Percentiles rank a stretch among this genome's conserved stretches.
Conservation (phyloP, 2,888 invertebrate species). For the Punctoribates punctum region DNA sequence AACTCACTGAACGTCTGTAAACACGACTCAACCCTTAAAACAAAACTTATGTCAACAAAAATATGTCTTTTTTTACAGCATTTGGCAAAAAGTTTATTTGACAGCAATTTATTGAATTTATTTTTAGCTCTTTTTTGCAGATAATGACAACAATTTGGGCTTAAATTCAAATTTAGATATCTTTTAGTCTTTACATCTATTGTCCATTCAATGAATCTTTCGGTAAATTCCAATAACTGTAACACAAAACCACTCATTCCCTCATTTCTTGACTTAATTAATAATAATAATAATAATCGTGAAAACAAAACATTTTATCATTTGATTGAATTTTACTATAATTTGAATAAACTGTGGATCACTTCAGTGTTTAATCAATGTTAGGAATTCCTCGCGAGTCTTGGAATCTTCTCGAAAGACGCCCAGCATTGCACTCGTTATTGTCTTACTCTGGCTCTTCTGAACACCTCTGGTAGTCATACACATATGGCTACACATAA, state of each 20-base stretch:
- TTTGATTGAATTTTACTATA: no score
- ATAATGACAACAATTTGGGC: background rate
- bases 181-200: background rate
- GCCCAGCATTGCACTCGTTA: conserved; percentile 98
- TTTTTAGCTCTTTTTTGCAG: background rate
- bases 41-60: background rate
- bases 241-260: background rate
- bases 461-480: conserved; percentile 99
- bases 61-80: background rate
- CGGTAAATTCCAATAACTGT: background rate
- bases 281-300: no score
- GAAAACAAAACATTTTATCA: no score
- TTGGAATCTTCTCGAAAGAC: conserved; percentile 98
- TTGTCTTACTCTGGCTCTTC: conserved; percentile 97
- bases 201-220: background rate
- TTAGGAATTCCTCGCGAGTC: conserved; percentile 96
- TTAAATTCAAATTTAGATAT: background rate
- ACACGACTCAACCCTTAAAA: conserved; percentile 6
- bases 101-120: background rate
- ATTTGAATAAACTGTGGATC: no score
- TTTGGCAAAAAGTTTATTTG: background rate
- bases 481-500: conserved; percentile 95
- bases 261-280: no score
- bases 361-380: conserved; percentile 59
- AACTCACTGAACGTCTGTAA: background rate